Evolutionary conservation across 2,888 invertebrate genomes (phyloP), one percentile per base, ranked within the genome.

Genomic region (Brenthis ino): DNA sequence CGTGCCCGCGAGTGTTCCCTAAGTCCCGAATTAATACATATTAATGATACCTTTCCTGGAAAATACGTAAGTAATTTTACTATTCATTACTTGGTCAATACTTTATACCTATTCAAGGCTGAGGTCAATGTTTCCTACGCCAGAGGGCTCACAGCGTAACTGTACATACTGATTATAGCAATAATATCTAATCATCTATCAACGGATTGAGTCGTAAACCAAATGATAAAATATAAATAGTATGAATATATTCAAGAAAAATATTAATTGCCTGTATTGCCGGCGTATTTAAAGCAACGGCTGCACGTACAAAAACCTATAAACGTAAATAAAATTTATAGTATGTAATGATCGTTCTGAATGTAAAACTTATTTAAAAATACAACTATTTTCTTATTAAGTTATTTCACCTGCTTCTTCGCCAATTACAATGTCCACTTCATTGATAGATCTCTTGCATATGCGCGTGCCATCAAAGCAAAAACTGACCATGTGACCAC

Each of bases 351-450:
- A 65, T 64, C 47, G 57, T 68, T 72, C 69, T 69, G 53, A 70
- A 71, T 68, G 72, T 61, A 50, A 67, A 65, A 67, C 51, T 68
- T 61, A 67, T 60, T 72, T 70, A 73, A 70, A 69, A 74, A 68
- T 60, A 65, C 64, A 71, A 74, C 69, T 68, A 74, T 74, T 74
- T 79, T 80, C 79, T 81, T 82, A 82, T 84, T 82, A 82, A 79
- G 76, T 73, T 75, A 80, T 82, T 85, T 83, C 89, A 90, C 88
- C 89, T 91, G 91, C 83, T 77, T 68, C 77, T 82, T 80, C 77
- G 75, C 83, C 87, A 86, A 88, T 87, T 89, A 88, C 76, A 77
- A 83, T 80, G 80, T 80, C 77, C 73, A 77, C 79, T 75, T 81
- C 83, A 85, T 85, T 85, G 85, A 87, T 86, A 85, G 86, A 88